Conservation (phyloP, 92 coral and sea anemone species). For the Porites evermanni region DNA sequence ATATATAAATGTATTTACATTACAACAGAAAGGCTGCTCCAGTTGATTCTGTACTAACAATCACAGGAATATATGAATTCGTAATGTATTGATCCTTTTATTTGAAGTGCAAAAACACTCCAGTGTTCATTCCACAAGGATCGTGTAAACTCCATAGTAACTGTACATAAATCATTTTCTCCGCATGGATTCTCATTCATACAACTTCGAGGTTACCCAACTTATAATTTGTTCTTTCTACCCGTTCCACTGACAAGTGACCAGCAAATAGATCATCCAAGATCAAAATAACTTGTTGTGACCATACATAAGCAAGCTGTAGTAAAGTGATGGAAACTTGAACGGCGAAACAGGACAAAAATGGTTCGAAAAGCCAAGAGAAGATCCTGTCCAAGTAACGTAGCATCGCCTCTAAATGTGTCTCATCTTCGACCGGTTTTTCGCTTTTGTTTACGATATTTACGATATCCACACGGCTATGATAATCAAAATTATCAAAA, state of each 20-base stretch:
- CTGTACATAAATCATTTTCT: not conserved
- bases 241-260: not conserved
- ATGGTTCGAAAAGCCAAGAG: conserved; percentile 36
- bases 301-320: conserved; percentile 35
- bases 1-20: not conserved
- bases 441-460: conserved; percentile 54
- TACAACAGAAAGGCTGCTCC: not conserved
- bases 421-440: not conserved
- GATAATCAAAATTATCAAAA: conserved; percentile 80
- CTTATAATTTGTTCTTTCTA: conserved; percentile 14
- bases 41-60: not conserved
- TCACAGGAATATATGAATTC: conserved; percentile 8
- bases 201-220: conserved; percentile 38
- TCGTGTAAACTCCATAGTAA: conserved; percentile 27
- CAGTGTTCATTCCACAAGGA: conserved; percentile 16
- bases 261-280: conserved; percentile 37
- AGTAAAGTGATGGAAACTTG: conserved; percentile 46
- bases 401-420: conserved; percentile 2
- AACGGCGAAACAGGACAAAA: conserved; percentile 48
- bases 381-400: conserved; percentile 9
- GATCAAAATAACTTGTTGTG: conserved; percentile 27
- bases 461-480: conserved; percentile 84
- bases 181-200: not conserved
- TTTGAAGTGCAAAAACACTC: not conserved
- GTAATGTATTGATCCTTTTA: not conserved